Conservation (phyloP, 2,888 invertebrate genomes). For the Brachyptera risi region DNA sequence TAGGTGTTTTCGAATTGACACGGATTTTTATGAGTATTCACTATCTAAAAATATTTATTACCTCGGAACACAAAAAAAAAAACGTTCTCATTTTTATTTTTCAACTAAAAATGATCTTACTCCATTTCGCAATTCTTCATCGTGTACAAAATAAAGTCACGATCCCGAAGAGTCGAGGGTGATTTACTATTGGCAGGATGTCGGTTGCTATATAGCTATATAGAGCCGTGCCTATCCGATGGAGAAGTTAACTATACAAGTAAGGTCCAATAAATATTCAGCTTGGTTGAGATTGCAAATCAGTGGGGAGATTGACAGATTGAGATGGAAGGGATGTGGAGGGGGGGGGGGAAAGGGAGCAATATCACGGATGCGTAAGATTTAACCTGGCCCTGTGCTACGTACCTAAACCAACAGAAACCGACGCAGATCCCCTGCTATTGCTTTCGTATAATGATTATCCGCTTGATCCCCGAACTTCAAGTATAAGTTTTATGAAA, state of each 20-base stretch:
- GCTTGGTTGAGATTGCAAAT: constrained; percentile 18
- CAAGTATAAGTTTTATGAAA: too few relatives aligned
- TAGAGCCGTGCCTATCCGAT: too few relatives aligned
- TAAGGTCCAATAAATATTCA: constrained; percentile 18
- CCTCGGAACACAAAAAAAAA: background rate
- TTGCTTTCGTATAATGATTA: background rate
- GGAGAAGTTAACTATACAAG: background rate
- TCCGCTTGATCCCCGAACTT: background rate
- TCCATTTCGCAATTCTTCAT: constrained; percentile 6
- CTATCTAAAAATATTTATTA: background rate
- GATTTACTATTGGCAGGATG: background rate
- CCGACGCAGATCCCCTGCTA: background rate
- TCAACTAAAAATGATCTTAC: constrained; percentile 13
- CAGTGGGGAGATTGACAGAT: constrained; percentile 20
- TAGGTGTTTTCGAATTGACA: constrained; percentile 15
- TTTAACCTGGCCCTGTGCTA: background rate
- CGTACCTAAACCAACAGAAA: background rate
- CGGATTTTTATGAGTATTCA: constrained; percentile 8
- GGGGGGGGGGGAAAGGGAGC: background rate
- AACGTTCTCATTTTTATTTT: background rate
- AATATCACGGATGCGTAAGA: background rate
- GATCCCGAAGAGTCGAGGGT: background rate
- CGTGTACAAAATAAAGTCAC: constrained; percentile 2
- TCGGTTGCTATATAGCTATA: constrained; percentile 2
- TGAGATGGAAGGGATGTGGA: too few relatives aligned